Percentiles rank a stretch among this genome's conserved stretches.
phyloP scores from a whole-genome alignment of 2,113 vertebrate species.

The Lycocorax pyrrhopterus region DNA sequence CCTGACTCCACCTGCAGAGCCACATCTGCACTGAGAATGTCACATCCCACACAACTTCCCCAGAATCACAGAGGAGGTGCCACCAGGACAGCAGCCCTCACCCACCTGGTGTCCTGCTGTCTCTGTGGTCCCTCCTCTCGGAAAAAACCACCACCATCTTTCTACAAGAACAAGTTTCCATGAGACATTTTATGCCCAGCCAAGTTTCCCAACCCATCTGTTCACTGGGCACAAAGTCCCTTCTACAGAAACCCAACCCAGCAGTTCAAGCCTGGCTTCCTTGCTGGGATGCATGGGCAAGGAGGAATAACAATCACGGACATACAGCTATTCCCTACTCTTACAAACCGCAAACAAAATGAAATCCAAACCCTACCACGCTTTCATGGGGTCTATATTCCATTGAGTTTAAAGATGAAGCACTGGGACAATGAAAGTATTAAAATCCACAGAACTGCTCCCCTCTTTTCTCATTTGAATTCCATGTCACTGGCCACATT shows the following conservation, averaged over 20 bases:
- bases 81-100: background rate
- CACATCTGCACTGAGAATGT: background rate
- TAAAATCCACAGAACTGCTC: background rate
- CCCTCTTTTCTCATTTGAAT: background rate
- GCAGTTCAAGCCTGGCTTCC: background rate
- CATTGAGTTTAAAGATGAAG: background rate
- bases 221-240: background rate
- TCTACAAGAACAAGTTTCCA: background rate
- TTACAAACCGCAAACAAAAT: background rate
- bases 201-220: background rate
- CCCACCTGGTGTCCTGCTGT: background rate
- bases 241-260: background rate
- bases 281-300: background rate
- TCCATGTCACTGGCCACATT: background rate
- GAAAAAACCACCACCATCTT: background rate
- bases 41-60: background rate
- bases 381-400: background rate
- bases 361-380: background rate
- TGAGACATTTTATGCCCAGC: background rate
- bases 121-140: background rate
- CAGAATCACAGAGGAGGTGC: background rate
- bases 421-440: background rate
- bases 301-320: background rate
- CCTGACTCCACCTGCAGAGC: background rate
- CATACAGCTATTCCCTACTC: background rate